Conservation (phyloP, 1,140 invertebrate genomes). For the Cyphomyrmex costatus region DNA sequence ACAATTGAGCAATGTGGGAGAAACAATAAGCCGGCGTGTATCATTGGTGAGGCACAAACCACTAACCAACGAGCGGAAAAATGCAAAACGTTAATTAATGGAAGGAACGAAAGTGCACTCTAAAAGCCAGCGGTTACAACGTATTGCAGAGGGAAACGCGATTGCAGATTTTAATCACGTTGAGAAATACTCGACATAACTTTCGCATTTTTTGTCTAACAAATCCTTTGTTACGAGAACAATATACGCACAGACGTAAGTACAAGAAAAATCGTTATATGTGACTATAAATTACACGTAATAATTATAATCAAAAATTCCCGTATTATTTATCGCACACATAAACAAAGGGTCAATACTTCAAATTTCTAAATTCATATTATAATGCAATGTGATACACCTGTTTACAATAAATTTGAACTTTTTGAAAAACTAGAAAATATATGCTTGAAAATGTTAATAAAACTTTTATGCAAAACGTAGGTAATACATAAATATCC, state of each 20-base stretch:
- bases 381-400: neutral
- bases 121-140: constrained; percentile 28
- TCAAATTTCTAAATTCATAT: neutral
- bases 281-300: neutral
- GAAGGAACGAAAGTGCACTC: constrained; percentile 34
- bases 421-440: neutral
- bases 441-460: neutral
- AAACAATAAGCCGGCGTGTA: constrained; percentile 70
- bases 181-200: neutral
- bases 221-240: neutral
- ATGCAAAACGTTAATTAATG: constrained; percentile 55
- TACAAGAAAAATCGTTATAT: neutral
- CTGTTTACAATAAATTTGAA: neutral
- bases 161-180: constrained; percentile 14
- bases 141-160: constrained; percentile 6
- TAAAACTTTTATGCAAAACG: neutral
- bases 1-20: constrained; percentile 71
- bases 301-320: constrained; percentile 3
- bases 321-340: neutral
- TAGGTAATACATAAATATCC: constrained; percentile 1
- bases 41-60: constrained; percentile 59
- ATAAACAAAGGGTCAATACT: neutral
- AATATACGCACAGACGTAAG: neutral
- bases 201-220: neutral
- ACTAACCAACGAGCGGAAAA: constrained; percentile 49